Conservation (phyloP, 2,888 invertebrate species). For the Prenolepis imparis region DNA sequence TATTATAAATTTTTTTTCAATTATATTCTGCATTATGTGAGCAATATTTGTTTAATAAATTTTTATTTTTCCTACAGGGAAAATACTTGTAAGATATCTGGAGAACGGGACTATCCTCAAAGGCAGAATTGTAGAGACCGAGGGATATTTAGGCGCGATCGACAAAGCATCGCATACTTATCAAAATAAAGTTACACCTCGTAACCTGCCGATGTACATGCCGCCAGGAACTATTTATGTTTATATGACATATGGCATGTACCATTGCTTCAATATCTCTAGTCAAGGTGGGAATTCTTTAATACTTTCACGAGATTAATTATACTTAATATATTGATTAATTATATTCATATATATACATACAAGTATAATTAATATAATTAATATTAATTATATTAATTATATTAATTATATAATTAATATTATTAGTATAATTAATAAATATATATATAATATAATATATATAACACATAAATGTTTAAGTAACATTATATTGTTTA, state of each 20-base stretch:
- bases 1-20: neutral
- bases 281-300: conserved; percentile 87
- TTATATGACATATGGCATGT: conserved; percentile 92
- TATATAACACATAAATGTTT: no score
- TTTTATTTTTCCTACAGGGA: conserved; percentile 85
- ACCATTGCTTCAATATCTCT: conserved; percentile 91
- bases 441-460: neutral
- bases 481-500: no score
- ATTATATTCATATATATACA: neutral
- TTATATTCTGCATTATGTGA: neutral
- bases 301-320: neutral
- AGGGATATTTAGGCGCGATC: conserved; percentile 90
- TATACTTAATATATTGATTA: neutral
- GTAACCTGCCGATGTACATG: conserved; percentile 92
- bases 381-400: no score
- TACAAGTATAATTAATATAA: no score
- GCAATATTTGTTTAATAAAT: neutral
- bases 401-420: no score
- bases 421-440: no score
- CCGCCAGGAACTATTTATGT: conserved; percentile 91
- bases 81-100: conserved; percentile 88
- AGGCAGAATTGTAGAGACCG: conserved; percentile 91
- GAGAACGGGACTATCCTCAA: conserved; percentile 87
- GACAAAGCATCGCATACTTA: conserved; percentile 91
- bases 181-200: conserved; percentile 88